Conservation (phyloP, 1,140 invertebrate genomes). For the Camponotus vicinus region DNA sequence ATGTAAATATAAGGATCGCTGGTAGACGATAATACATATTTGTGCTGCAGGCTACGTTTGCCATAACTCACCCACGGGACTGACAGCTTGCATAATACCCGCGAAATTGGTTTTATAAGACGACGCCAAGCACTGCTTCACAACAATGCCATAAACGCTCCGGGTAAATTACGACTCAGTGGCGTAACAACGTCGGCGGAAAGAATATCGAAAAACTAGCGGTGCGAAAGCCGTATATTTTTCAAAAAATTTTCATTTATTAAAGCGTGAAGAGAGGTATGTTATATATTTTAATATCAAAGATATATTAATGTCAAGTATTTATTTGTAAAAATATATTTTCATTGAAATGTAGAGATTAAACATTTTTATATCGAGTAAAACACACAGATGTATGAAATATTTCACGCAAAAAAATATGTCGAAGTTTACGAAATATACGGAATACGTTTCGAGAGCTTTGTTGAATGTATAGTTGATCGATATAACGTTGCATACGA, state of each 20-base stretch:
- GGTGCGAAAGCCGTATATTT: not conserved
- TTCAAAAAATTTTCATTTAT: slow-evolving; percentile 6
- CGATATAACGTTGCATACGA: slow-evolving; percentile 67
- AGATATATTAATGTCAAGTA: not conserved
- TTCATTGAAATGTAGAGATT: slow-evolving; percentile 13
- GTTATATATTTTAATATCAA: not conserved
- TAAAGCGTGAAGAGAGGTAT: not conserved
- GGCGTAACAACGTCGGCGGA: slow-evolving; percentile 75
- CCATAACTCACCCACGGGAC: slow-evolving; percentile 84
- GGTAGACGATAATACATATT: slow-evolving; percentile 79
- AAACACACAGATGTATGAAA: slow-evolving; percentile 22
- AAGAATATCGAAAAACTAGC: slow-evolving; percentile 48
- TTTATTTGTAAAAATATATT: slow-evolving; percentile 18
- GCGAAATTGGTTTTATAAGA: slow-evolving; percentile 86
- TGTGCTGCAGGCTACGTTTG: slow-evolving; percentile 81
- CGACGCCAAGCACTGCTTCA: slow-evolving; percentile 83
- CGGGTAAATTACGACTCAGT: slow-evolving; percentile 83
- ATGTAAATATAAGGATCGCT: slow-evolving; percentile 71
- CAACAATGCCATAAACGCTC: slow-evolving; percentile 85
- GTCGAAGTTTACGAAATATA: slow-evolving; percentile 54
- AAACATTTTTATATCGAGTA: slow-evolving; percentile 29
- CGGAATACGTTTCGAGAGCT: slow-evolving; percentile 29
- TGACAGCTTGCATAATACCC: slow-evolving; percentile 86
- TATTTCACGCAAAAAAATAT: slow-evolving; percentile 39
- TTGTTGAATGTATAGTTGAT: slow-evolving; percentile 58